Conservation (phyloP, 2,113 vertebrate genomes). For the Mastomys natalensis region DNA sequence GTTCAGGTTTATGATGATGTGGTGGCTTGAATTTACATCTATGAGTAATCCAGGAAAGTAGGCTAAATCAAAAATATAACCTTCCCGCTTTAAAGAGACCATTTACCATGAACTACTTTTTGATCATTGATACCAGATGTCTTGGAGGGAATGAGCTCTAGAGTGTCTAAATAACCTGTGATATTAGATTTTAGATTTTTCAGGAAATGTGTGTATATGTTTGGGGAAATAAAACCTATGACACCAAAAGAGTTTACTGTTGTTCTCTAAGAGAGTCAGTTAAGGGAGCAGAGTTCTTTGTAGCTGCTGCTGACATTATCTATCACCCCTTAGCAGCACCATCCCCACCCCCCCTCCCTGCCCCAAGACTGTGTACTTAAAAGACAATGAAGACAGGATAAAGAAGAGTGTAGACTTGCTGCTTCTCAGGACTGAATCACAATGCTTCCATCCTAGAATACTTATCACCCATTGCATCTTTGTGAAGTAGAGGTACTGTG, state of each 20-base stretch:
- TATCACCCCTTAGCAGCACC: not conserved
- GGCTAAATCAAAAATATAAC: conserved; percentile 5
- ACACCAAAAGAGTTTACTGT: not conserved
- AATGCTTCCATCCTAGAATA: not conserved
- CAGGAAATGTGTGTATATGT: not conserved
- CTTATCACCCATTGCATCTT: not conserved
- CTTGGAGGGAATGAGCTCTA: not conserved
- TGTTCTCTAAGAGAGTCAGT: conserved; percentile 21
- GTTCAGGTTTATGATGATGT: not conserved
- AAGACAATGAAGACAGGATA: not conserved
- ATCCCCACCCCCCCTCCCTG: not conserved
- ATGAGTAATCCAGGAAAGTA: conserved; percentile 36
- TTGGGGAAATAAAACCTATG: not conserved
- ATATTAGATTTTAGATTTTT: conserved; percentile 30
- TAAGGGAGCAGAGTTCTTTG: not conserved
- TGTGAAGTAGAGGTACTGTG: not conserved
- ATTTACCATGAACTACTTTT: conserved; percentile 32
- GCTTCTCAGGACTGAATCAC: not conserved
- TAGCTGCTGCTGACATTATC: not conserved
- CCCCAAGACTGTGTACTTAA: not conserved
- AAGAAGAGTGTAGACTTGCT: not conserved
- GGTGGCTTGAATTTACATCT: conserved; percentile 3
- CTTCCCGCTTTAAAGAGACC: conserved; percentile 19
- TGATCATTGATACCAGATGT: conserved; percentile 14
- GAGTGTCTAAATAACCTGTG: not conserved